A percentile compares a stretch with the other conserved stretches of the same genome.
Conservation (phyloP, 1,140 invertebrate genomes). For the Anthonomus grandis region DNA sequence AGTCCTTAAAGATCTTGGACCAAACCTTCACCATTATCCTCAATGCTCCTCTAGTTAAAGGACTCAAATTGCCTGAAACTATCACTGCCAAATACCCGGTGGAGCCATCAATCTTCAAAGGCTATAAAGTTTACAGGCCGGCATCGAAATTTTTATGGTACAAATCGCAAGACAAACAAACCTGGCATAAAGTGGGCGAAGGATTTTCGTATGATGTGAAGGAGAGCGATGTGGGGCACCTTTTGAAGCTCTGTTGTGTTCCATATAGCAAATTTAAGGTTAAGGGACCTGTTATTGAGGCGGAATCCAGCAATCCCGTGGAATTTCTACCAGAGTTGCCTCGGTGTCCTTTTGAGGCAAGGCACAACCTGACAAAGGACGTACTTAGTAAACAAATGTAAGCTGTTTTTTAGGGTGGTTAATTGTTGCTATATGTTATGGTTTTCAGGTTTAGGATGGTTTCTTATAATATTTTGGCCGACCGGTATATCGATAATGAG, state of each 20-base stretch:
- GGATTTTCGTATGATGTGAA: background rate
- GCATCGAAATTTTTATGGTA: conserved; percentile 5
- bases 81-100: background rate
- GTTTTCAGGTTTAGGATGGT: conserved; percentile 77
- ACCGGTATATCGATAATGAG: conserved; percentile 78
- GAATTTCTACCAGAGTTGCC: conserved; percentile 62
- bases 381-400: conserved; percentile 51
- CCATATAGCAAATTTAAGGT: conserved; percentile 1
- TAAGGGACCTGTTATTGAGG: background rate
- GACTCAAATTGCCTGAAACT: background rate
- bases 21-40: background rate
- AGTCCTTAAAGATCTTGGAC: background rate
- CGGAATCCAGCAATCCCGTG: conserved; percentile 49
- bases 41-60: background rate
- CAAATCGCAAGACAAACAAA: background rate
- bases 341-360: conserved; percentile 72
- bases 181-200: conserved; percentile 2
- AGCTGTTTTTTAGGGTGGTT: too few species aligned
- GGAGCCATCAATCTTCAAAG: background rate
- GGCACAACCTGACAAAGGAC: conserved; percentile 66
- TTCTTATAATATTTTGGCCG: conserved; percentile 86
- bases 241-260: conserved; percentile 6
- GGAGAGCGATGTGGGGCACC: background rate
- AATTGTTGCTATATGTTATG: too few species aligned
- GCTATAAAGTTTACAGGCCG: background rate